A percentile compares a stretch with the other conserved stretches of the same genome.
These are phyloP conservation scores for Amaurobius ferox DNA, from an alignment of 2,888 invertebrate species.

Conservation along the genomic window DNA sequence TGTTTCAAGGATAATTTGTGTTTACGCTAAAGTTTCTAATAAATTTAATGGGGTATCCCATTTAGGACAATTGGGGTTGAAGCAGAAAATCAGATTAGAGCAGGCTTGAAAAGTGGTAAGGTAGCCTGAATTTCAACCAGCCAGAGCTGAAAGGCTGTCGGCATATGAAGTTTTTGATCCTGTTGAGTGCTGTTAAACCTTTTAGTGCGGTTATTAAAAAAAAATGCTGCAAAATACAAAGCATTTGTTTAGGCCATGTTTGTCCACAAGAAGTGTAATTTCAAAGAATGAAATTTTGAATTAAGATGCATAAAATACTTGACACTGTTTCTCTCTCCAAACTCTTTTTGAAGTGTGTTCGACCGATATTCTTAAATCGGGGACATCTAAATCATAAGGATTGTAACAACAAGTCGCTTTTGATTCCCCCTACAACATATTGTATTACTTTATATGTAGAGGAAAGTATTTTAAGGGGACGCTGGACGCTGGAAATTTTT, in stretches of 20 bases:
- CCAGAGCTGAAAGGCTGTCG: constrained; percentile 20
- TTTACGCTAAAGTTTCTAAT: constrained; percentile 36
- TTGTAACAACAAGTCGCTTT: too few species aligned
- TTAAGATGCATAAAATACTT: too few species aligned
- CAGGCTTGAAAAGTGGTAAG: constrained; percentile 22
- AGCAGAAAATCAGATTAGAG: constrained; percentile 28
- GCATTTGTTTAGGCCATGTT: neutral
- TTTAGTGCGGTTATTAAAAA: neutral
- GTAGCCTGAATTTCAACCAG: constrained; percentile 22
- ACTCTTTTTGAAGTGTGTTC: too few species aligned
- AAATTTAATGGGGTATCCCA: constrained; percentile 39
- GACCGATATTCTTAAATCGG: too few species aligned
- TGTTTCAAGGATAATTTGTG: constrained; percentile 17
- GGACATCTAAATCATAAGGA: too few species aligned
- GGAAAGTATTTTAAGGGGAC: too few species aligned
- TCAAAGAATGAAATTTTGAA: too few species aligned
- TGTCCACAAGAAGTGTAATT: neutral
- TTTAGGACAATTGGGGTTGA: constrained; percentile 17
- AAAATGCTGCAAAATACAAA: neutral
- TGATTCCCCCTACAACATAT: too few species aligned
- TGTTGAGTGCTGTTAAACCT: constrained; percentile 14
- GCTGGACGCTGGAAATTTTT: too few species aligned
- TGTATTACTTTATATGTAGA: too few species aligned
- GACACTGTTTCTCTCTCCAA: too few species aligned
- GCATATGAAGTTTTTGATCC: constrained; percentile 30